Percentiles rank a stretch among this genome's conserved stretches.
Conservation (phyloP, 2,797 vertebrate species). For the Poeciliopsis infans region DNA sequence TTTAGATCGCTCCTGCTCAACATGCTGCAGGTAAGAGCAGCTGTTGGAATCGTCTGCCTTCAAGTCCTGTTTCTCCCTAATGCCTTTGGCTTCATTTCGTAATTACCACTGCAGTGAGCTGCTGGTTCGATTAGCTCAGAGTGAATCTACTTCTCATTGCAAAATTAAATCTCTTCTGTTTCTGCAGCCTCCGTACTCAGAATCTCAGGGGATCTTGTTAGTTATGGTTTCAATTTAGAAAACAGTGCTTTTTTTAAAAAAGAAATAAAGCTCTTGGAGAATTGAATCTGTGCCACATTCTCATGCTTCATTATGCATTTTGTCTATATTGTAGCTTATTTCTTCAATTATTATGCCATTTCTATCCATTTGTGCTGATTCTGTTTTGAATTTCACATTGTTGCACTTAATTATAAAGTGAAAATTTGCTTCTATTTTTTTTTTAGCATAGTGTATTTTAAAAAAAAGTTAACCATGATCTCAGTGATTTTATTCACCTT, state of each 20-base stretch:
- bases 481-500: slow-evolving; percentile 4
- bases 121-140: slow-evolving; percentile 16
- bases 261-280: slow-evolving; percentile 5
- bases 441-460: background rate
- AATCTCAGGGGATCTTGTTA: slow-evolving; percentile 18
- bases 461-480: slow-evolving; percentile 12
- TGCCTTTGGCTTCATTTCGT: background rate
- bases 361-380: background rate
- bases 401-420: background rate
- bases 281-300: slow-evolving; percentile 10
- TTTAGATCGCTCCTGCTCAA: slow-evolving; percentile 97
- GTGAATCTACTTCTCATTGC: background rate
- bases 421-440: background rate
- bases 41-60: background rate
- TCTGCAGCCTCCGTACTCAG: background rate
- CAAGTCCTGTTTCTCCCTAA: background rate
- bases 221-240: slow-evolving; percentile 1
- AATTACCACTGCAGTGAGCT: slow-evolving; percentile 2
- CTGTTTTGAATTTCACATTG: background rate
- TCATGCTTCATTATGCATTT: background rate
- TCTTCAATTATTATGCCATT: background rate
- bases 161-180: slow-evolving; percentile 4
- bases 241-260: background rate
- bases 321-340: background rate
- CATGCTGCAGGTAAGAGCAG: slow-evolving; percentile 89